These are phyloP conservation scores for Scalopus aquaticus DNA, from an alignment of 2,113 vertebrate genomes.

Conservation along the genomic window DNA sequence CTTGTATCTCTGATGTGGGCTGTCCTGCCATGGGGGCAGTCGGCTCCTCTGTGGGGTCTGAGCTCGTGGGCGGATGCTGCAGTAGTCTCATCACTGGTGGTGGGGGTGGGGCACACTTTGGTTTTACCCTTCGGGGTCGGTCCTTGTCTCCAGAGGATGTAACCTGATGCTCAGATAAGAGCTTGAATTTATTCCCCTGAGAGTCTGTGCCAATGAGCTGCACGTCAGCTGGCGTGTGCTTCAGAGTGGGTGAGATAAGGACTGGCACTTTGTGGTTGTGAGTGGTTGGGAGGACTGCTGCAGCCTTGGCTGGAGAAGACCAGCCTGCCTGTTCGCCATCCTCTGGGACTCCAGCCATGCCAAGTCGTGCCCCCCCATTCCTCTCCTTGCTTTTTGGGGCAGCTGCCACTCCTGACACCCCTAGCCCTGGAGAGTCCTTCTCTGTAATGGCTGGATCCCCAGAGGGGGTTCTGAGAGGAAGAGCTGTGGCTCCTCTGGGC, in stretches of 20 bases:
- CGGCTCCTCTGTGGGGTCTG: slow-evolving; percentile 85
- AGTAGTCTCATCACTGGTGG: slow-evolving; percentile 93
- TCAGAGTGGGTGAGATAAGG: slow-evolving; percentile 96
- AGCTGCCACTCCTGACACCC: slow-evolving; percentile 80
- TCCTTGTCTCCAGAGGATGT: slow-evolving; percentile 91
- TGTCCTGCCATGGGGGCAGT: slow-evolving; percentile 47
- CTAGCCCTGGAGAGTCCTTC: slow-evolving; percentile 83
- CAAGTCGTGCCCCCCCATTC: slow-evolving; percentile 82
- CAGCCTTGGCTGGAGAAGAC: slow-evolving; percentile 92
- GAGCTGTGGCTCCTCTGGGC: slow-evolving; percentile 87
- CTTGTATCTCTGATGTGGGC: slow-evolving; percentile 84
- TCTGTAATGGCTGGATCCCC: slow-evolving; percentile 82
- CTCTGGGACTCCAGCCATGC: slow-evolving; percentile 80
- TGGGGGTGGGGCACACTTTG: slow-evolving; percentile 95
- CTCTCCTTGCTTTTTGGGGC: slow-evolving; percentile 87
- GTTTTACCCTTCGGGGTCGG: slow-evolving; percentile 95
- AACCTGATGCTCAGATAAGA: slow-evolving; percentile 95
- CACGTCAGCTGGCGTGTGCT: slow-evolving; percentile 93
- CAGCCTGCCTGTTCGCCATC: slow-evolving; percentile 91
- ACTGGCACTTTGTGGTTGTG: slow-evolving; percentile 99
- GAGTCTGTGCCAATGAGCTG: slow-evolving; percentile 98
- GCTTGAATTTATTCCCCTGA: slow-evolving; percentile 99
- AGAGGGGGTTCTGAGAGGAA: slow-evolving; percentile 79
- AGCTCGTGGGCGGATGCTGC: slow-evolving; percentile 87
- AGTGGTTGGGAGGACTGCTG: slow-evolving; percentile 84